Conservation (phyloP, 37 sponge, comb jelly and placozoan species). For the Haliclona indistincta region DNA sequence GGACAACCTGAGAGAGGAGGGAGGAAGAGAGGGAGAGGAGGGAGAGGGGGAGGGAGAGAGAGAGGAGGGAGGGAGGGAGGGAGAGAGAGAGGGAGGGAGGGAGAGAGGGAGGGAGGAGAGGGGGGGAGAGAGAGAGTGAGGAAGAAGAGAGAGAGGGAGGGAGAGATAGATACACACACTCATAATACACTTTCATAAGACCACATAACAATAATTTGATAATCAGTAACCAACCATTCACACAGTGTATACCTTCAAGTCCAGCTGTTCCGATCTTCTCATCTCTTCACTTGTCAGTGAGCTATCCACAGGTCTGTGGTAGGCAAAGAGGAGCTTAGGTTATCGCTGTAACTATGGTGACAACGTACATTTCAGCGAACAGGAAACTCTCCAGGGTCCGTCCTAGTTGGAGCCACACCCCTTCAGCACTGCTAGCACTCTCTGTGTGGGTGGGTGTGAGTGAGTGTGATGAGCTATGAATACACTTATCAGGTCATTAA, state of each 20-base stretch:
- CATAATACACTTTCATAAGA: too few relatives aligned
- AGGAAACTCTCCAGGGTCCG: constrained; percentile 70
- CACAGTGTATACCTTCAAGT: constrained; percentile 59
- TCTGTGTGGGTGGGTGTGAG: too few relatives aligned
- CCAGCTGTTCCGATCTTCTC: constrained; percentile 61
- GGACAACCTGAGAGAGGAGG: constrained; percentile 46
- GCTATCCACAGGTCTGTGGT: constrained; percentile 33
- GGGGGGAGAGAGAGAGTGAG: too few relatives aligned
- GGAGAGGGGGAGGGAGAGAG: background rate
- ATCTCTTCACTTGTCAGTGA: constrained; percentile 48
- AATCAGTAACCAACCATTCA: background rate
- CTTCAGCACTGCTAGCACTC: too few relatives aligned
- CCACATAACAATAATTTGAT: too few relatives aligned
- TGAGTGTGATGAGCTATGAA: too few relatives aligned
- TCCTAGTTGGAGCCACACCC: constrained; percentile 69
- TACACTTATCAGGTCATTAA: too few relatives aligned
- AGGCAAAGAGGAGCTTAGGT: background rate
- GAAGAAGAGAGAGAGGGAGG: too few relatives aligned
- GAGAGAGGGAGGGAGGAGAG: too few relatives aligned
- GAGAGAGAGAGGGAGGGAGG: too few relatives aligned
- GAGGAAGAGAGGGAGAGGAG: constrained; percentile 2
- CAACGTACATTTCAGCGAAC: constrained; percentile 68
- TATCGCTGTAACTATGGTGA: background rate
- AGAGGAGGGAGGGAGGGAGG: background rate
- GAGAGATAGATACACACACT: too few relatives aligned